Evolutionary conservation across 1,140 invertebrate species (phyloP), one percentile per base, ranked within the genome.

Genomic region (Temnothorax longispinosus): DNA sequence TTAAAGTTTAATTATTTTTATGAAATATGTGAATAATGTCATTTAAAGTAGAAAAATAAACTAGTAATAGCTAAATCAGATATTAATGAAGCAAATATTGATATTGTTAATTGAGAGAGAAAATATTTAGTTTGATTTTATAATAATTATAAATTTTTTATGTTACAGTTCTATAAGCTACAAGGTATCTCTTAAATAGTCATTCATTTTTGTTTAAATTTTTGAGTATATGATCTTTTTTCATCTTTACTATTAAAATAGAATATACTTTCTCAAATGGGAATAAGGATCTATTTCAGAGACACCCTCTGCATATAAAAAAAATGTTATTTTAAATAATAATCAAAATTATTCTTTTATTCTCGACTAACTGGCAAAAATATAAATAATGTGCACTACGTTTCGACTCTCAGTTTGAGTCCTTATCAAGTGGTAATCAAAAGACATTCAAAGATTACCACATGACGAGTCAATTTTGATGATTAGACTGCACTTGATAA

Each of bases 111-210:
- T 77, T 77, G 54, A 56, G 15, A 62, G 15, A 38, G 0, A 18
- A 64, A 38, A 35, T 32, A 5, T 60, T 44, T 44, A 44, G 8
- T 54, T 54, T 13, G 11, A 74, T 74, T 47, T 32, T 62, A n/a
- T 60, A 76, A 76, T 77, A 78, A 64, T 78, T 35, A 35, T 50
- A 35, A n/a, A 21, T 50, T 78, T 65, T 2, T 47, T n/a, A 65
- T 38, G 1, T 41, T 11, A 74, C 0, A 13, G 32, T 62, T 13
- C 21, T 64, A n/a, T 32, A 32, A 75, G 3, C 11, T 74, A 21
- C 11, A 56, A n/a, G 21, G 0, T 38, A 3, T 56, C 18, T 41
- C 11, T 56, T 7, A 38, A 75, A 74, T 38, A 74, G 8, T 32
- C 27, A 15, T 35, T 0, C 1, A 1, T 50, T 71, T 18, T 47